Percentiles rank a stretch among this genome's conserved stretches.
Evolutionary conservation across 2,797 vertebrate species (phyloP).

Genomic region (Rousettus madagascariensis): DNA sequence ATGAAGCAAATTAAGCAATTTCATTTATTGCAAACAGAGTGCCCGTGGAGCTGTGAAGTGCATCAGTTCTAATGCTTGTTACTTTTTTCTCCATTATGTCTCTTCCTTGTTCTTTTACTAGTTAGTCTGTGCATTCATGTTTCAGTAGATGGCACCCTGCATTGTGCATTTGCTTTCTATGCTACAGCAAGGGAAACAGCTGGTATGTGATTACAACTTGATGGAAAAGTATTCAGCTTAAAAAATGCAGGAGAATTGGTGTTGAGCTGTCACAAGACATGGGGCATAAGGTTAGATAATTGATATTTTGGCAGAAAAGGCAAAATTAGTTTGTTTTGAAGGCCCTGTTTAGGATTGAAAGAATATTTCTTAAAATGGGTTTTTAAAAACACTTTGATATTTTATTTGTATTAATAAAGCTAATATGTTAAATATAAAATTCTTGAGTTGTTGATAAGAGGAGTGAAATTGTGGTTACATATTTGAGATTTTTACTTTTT

Average conservation of each 20-base stretch:
- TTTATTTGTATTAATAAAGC: conserved; percentile 54
- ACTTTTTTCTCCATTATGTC: conserved; percentile 81
- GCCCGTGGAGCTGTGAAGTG: conserved; percentile 84
- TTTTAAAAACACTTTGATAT: conserved; percentile 48
- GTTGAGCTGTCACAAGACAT: conserved; percentile 83
- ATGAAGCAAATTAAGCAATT: conserved; percentile 84
- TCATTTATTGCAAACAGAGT: conserved; percentile 83
- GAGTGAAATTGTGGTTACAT: conserved; percentile 40
- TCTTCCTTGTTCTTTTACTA: conserved; percentile 86
- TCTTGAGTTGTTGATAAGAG: conserved; percentile 55
- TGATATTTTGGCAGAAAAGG: conserved; percentile 82
- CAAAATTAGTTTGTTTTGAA: conserved; percentile 80
- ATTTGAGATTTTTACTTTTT: conserved; percentile 55
- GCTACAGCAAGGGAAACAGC: conserved; percentile 86
- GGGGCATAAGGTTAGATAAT: conserved; percentile 82
- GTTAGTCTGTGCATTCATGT: conserved; percentile 84
- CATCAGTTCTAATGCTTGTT: conserved; percentile 81
- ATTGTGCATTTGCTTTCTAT: conserved; percentile 83
- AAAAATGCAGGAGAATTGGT: conserved; percentile 83
- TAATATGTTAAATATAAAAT: conserved; percentile 31
- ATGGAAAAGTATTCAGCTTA: conserved; percentile 81
- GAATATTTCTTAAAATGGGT: conserved; percentile 44
- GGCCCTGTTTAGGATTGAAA: conserved; percentile 70
- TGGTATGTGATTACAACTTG: conserved; percentile 87
- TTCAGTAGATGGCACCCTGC: conserved; percentile 90